These are phyloP conservation scores for Nesometra sesokonis DNA, from an alignment of 35 echinoderm and acorn worm genomes.

Conservation along the genomic window DNA sequence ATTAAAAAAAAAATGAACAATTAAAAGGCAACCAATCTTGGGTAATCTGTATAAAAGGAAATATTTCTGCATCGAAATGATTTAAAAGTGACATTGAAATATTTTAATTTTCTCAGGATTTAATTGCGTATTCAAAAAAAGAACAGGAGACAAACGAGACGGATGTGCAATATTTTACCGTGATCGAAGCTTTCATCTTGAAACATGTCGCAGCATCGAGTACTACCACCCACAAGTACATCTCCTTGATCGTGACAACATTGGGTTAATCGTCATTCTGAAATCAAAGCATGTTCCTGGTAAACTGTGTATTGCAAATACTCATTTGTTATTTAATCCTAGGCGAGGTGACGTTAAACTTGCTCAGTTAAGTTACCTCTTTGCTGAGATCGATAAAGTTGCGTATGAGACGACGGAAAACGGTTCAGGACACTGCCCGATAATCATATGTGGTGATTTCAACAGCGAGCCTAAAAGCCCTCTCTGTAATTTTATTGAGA, in stretches of 20 bases:
- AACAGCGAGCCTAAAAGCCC: slow-evolving; percentile 69
- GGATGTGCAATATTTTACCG: slow-evolving; percentile 91
- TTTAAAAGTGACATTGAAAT: neutral
- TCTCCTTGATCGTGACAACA: slow-evolving; percentile 82
- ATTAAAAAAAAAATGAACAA: too few relatives aligned
- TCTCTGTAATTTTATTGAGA: slow-evolving; percentile 54
- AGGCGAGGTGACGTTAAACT: slow-evolving; percentile 89
- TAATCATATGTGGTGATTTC: slow-evolving; percentile 88
- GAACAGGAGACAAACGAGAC: slow-evolving; percentile 76
- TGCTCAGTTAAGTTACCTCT: slow-evolving; percentile 66
- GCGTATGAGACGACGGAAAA: slow-evolving; percentile 3
- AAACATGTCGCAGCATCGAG: slow-evolving; percentile 9
- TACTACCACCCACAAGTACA: slow-evolving; percentile 26
- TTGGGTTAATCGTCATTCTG: slow-evolving; percentile 55
- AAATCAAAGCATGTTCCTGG: slow-evolving; percentile 6
- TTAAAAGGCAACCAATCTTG: too few relatives aligned
- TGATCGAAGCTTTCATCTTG: slow-evolving; percentile 17
- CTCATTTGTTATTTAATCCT: slow-evolving; percentile 89
- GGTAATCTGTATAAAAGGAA: neutral
- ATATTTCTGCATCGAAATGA: neutral
- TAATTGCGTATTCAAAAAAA: slow-evolving; percentile 51
- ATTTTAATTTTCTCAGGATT: slow-evolving; percentile 51
- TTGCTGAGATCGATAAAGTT: slow-evolving; percentile 82
- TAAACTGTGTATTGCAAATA: slow-evolving; percentile 76
- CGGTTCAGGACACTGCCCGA: slow-evolving; percentile 25